These are phyloP conservation scores for Lates japonicus DNA, from an alignment of 2,797 vertebrate species.

Conservation along the genomic window DNA sequence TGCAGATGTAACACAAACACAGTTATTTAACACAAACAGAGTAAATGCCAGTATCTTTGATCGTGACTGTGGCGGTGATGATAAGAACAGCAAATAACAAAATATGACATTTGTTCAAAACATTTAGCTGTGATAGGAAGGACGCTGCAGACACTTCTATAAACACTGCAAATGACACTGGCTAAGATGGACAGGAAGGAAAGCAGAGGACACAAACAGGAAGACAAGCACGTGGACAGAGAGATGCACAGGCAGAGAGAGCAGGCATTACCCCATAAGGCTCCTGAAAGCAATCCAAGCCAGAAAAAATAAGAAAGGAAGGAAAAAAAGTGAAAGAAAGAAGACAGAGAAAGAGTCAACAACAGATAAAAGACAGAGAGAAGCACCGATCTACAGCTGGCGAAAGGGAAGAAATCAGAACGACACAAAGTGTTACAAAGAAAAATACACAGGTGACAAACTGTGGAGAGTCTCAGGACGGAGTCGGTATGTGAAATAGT, in stretches of 20 bases:
- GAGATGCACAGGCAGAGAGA: constrained; percentile 55
- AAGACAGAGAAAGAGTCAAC: constrained; percentile 65
- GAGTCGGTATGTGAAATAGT: constrained; percentile 2
- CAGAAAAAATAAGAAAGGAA: constrained; percentile 68
- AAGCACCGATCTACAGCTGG: constrained; percentile 31
- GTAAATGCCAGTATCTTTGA: constrained; percentile 70
- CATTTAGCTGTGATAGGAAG: constrained; percentile 32
- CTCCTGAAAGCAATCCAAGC: constrained; percentile 95
- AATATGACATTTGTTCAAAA: constrained; percentile 71
- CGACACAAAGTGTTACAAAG: constrained; percentile 42
- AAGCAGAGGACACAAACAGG: constrained; percentile 32
- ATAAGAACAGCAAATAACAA: constrained; percentile 62
- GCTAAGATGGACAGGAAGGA: constrained; percentile 56
- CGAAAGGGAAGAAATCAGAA: constrained; percentile 35
- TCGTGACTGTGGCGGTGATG: constrained; percentile 44
- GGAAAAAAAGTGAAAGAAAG: constrained; percentile 51
- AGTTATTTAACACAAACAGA: constrained; percentile 63
- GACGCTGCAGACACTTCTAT: constrained; percentile 30
- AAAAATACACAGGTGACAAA: constrained; percentile 38
- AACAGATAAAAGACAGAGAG: constrained; percentile 66
- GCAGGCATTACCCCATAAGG: constrained; percentile 95
- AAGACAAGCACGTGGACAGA: constrained; percentile 50
- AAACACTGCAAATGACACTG: constrained; percentile 44
- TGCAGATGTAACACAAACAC: constrained; percentile 56
- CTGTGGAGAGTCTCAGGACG: constrained; percentile 1